Evolutionary conservation across 1,140 invertebrate species (phyloP).

Genomic region (Drosophila sp.): DNA sequence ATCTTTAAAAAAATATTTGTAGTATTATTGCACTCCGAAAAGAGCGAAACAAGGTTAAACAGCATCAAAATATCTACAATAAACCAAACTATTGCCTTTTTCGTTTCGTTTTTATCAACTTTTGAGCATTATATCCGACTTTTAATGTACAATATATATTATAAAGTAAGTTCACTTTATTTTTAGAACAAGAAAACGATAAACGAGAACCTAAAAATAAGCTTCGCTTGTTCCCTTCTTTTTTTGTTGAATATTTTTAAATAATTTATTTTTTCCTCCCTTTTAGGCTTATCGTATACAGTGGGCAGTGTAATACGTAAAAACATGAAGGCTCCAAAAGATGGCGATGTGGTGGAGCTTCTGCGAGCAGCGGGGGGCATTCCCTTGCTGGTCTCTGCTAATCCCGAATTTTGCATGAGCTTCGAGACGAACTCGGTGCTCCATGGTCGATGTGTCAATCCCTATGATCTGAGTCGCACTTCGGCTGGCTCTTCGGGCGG

Average conservation of each 20-base stretch:
- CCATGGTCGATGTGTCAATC: conserved; percentile 90
- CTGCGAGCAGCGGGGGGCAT: conserved; percentile 90
- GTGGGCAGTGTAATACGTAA: conserved; percentile 86
- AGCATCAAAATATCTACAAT: too few relatives aligned
- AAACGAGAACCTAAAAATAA: too few relatives aligned
- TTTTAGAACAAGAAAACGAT: too few relatives aligned
- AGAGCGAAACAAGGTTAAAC: too few relatives aligned
- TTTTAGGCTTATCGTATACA: conserved; percentile 84
- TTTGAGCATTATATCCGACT: too few relatives aligned
- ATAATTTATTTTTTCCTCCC: neutral
- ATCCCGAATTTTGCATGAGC: conserved; percentile 90
- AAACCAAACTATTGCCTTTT: too few relatives aligned
- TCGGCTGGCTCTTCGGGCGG: conserved; percentile 91
- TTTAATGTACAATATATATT: too few relatives aligned
- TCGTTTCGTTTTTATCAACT: too few relatives aligned
- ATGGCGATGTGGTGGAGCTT: conserved; percentile 86
- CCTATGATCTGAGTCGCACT: conserved; percentile 87
- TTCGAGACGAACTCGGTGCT: conserved; percentile 89
- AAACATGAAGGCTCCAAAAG: conserved; percentile 85
- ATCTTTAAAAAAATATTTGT: too few relatives aligned
- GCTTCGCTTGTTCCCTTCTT: neutral
- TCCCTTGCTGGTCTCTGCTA: conserved; percentile 90
- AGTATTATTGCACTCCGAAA: too few relatives aligned
- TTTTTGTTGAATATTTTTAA: too few relatives aligned
- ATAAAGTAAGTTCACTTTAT: too few relatives aligned